Base-by-base conservation (phyloP, 2,888 invertebrate genomes). In the Caenorhabditis doughertyi region DNA sequence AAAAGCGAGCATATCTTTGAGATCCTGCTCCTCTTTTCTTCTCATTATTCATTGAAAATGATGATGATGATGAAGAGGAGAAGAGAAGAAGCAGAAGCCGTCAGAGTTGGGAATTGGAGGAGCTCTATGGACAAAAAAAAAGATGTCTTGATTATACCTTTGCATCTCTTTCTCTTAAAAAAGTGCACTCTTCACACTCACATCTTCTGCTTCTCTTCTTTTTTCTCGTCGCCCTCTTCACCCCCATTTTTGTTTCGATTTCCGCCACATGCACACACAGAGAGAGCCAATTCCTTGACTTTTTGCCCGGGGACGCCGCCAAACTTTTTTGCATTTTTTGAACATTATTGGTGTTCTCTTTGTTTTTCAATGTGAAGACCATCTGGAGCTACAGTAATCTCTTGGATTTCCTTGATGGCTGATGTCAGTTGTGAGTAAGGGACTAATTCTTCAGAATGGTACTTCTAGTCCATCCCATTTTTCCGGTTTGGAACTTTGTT, bases 231-330 rank as follows among this genome's bases (percentile, higher is more conserved):
- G 27, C 23, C 47, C 11, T 9, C n/a, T 32, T 23, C 23, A 11
- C 68, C 11, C 55, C 70, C 47, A 29, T 58, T 70, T 70, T 70
- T 70, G 70, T 58, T 70, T 70, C 71, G 58, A 71, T 71, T 71
- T 71, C 71, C 71, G 70, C 56, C 53, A 53, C 42, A 39, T 42
- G 44, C 73, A 51, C 60, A 25, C n/a, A n/a, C n/a, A n/a, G n/a
- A n/a, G n/a, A n/a, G n/a, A n/a, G n/a, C n/a, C n/a, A n/a, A 32
- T 32, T 35, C 39, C 56, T 67, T 65, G 49, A 35, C 62, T 73
- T 42, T 62, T 9, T 7, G 32, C 32, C 32, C n/a, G n/a, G n/a
- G n/a, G n/a, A n/a, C n/a, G n/a, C n/a, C n/a, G n/a, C n/a, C n/a
- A n/a, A n/a, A n/a, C n/a, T n/a, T n/a, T n/a, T n/a, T n/a, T n/a